phyloP scores from a whole-genome alignment of 2,888 invertebrate genomes.

The Eupithecia centaureata region DNA sequence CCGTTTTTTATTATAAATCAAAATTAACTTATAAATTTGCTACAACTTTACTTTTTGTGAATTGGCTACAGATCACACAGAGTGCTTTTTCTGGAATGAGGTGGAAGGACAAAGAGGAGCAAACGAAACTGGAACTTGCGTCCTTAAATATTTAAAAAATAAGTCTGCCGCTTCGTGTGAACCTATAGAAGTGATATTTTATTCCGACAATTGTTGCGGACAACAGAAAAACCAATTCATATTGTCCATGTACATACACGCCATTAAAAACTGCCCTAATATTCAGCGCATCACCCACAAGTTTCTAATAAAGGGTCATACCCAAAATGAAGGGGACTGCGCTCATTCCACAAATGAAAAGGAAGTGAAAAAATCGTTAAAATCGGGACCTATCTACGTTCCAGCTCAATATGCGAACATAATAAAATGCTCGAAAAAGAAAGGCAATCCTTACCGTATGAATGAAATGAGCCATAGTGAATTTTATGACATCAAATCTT shows the following conservation, averaged over 20 bases:
- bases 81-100: slow-evolving; percentile 38
- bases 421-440: slow-evolving; percentile 10
- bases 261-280: background rate
- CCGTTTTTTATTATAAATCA: slow-evolving; percentile 3
- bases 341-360: slow-evolving; percentile 29
- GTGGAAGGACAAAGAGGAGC: slow-evolving; percentile 32
- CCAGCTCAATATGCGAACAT: slow-evolving; percentile 15
- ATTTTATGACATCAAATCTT: slow-evolving; percentile 11
- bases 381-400: slow-evolving; percentile 16
- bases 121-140: slow-evolving; percentile 36
- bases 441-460: background rate
- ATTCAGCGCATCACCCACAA: slow-evolving; percentile 22
- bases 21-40: slow-evolving; percentile 23
- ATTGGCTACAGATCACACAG: slow-evolving; percentile 8
- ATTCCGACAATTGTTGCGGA: slow-evolving; percentile 26
- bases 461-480: background rate
- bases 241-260: slow-evolving; percentile 13
- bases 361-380: slow-evolving; percentile 15
- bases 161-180: slow-evolving; percentile 5
- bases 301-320: slow-evolving; percentile 28
- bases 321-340: slow-evolving; percentile 31
- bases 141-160: slow-evolving; percentile 27
- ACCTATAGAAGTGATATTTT: slow-evolving; percentile 20
- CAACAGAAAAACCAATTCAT: slow-evolving; percentile 33
- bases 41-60: slow-evolving; percentile 34